Percentiles rank a stretch among this genome's conserved stretches.
phyloP scores from a whole-genome alignment of 2,797 vertebrate species.

The Crypturellus tataupa region DNA sequence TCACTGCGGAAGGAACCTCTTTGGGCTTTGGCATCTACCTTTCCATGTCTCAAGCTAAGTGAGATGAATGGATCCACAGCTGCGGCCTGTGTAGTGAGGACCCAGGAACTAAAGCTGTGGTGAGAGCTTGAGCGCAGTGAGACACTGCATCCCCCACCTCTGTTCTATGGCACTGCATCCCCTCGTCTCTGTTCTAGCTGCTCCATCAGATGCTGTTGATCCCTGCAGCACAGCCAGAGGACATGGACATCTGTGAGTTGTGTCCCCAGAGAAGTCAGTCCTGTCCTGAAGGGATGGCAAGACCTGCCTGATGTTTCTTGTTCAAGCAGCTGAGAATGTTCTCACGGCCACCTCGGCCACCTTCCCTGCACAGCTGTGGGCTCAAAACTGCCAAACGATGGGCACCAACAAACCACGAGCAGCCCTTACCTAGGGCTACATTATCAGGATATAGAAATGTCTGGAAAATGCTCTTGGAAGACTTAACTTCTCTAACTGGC shows the following conservation, averaged over 20 bases:
- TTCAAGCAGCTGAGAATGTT: conserved; percentile 51
- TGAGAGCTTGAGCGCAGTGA: background rate
- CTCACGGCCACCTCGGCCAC: background rate
- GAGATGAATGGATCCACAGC: conserved; percentile 29
- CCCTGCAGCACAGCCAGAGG: background rate
- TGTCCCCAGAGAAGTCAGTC: background rate
- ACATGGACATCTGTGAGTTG: accelerated
- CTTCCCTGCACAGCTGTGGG: background rate
- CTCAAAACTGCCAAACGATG: background rate
- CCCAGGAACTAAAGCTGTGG: background rate
- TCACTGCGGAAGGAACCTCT: background rate
- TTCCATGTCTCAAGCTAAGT: background rate
- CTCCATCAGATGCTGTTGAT: background rate
- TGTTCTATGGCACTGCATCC: background rate
- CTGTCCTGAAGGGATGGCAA: background rate
- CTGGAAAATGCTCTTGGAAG: conserved; percentile 40
- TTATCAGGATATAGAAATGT: background rate
- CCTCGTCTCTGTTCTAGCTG: background rate
- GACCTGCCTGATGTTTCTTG: conserved; percentile 38
- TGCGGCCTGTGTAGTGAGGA: background rate
- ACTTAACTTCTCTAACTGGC: background rate
- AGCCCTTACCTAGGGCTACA: conserved; percentile 24
- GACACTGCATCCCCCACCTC: background rate
- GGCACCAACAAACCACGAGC: conserved; percentile 11
- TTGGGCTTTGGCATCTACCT: background rate